Conservation (phyloP, 2,797 vertebrate species). For the Sebastes wilsoni region DNA sequence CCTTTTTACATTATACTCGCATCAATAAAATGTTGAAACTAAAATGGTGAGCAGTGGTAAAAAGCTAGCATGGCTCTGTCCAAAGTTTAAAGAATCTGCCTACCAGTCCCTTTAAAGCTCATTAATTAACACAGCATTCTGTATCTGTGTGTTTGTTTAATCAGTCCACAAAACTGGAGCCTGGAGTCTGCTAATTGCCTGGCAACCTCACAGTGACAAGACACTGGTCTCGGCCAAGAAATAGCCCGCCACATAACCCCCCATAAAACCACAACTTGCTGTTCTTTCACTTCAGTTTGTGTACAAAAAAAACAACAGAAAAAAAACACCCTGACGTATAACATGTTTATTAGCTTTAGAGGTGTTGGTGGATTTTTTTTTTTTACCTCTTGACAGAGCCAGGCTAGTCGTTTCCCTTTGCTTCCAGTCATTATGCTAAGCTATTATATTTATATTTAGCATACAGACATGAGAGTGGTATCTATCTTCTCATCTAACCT, state of each 20-base stretch:
- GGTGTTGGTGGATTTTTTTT: neutral
- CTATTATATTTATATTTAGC: neutral
- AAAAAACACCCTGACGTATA: neutral
- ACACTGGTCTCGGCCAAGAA: neutral
- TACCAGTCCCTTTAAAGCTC: neutral
- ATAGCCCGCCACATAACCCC: neutral
- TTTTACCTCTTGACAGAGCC: neutral
- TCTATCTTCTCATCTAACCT: neutral
- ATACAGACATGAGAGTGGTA: neutral
- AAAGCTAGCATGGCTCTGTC: neutral
- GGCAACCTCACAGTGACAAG: neutral
- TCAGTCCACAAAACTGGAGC: neutral
- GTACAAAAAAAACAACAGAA: neutral
- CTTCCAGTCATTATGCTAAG: neutral
- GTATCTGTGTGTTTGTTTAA: neutral
- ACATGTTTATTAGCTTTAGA: neutral
- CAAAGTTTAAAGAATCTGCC: neutral
- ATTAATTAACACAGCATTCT: neutral
- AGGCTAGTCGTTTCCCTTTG: neutral
- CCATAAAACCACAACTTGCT: neutral
- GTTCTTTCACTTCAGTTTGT: neutral
- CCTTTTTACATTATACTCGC: too few species aligned
- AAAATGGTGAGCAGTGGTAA: neutral
- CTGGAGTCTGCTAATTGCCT: neutral
- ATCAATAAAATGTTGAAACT: too few species aligned